Conservation (phyloP, 2,113 vertebrate genomes). For the Odocoileus virginianus region DNA sequence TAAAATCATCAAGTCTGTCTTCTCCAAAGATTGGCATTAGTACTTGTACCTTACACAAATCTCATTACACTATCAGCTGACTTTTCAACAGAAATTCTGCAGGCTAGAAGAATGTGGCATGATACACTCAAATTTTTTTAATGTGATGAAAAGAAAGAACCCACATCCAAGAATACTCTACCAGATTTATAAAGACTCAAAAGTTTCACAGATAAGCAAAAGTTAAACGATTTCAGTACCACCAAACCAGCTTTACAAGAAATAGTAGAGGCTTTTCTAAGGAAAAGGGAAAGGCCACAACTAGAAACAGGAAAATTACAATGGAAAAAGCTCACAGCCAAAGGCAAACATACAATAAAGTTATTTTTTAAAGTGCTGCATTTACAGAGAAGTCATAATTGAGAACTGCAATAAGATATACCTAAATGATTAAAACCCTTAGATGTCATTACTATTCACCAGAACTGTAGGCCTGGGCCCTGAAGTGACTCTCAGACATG, state of each 20-base stretch:
- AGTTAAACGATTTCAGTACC: background rate
- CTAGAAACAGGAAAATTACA: background rate
- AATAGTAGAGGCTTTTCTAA: background rate
- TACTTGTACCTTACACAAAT: background rate
- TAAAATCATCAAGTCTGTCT: background rate
- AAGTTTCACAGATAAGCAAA: background rate
- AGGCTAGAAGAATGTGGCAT: background rate
- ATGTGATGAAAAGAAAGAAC: background rate
- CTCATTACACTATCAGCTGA: background rate
- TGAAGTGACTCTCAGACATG: too few relatives aligned
- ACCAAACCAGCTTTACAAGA: background rate
- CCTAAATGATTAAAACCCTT: too few relatives aligned
- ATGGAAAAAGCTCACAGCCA: background rate
- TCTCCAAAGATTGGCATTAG: background rate
- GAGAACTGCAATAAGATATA: too few relatives aligned
- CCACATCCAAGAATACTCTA: background rate
- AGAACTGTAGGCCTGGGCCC: too few relatives aligned
- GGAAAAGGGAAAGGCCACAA: background rate
- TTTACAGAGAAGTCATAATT: background rate
- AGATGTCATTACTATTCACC: too few relatives aligned
- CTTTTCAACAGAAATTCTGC: background rate
- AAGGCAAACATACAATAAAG: background rate
- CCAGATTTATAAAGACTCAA: background rate
- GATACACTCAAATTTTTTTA: background rate
- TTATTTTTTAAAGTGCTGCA: background rate